Percentiles rank a stretch among this genome's conserved stretches.
Evolutionary conservation across 2,888 invertebrate species (phyloP).

Genomic region (Sminthurinus aureus): DNA sequence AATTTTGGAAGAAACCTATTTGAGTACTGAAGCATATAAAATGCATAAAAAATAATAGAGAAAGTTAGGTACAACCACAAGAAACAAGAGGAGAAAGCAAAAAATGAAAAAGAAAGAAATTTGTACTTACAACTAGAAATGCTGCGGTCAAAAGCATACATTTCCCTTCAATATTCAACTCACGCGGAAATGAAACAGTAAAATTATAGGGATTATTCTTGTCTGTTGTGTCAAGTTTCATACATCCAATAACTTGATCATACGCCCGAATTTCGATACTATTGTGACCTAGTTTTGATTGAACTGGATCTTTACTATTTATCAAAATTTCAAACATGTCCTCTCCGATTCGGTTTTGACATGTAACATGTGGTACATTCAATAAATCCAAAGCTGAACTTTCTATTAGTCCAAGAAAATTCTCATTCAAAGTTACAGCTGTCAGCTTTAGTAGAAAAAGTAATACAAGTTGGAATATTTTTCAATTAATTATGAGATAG

Average conservation of each 20-base stretch:
- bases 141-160: conserved; percentile 12
- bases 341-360: neutral
- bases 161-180: neutral
- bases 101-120: too few species aligned
- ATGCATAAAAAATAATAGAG: neutral
- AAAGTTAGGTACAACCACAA: neutral
- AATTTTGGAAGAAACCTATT: neutral
- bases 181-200: neutral
- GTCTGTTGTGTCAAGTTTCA: neutral
- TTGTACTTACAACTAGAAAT: conserved; percentile 16
- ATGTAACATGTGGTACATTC: conserved; percentile 2
- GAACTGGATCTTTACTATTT: neutral
- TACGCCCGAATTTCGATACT: neutral
- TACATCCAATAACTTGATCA: neutral
- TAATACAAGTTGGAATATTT: too few species aligned
- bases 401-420: conserved; percentile 13
- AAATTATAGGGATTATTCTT: neutral
- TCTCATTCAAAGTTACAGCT: neutral
- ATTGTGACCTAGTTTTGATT: neutral
- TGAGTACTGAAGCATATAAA: neutral
- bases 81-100: too few species aligned
- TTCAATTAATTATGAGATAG: neutral
- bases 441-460: neutral
- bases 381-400: neutral
- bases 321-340: conserved; percentile 10